These are phyloP conservation scores for Aleiodes alternator DNA, from an alignment of 2,888 invertebrate species.

Conservation along the genomic window DNA sequence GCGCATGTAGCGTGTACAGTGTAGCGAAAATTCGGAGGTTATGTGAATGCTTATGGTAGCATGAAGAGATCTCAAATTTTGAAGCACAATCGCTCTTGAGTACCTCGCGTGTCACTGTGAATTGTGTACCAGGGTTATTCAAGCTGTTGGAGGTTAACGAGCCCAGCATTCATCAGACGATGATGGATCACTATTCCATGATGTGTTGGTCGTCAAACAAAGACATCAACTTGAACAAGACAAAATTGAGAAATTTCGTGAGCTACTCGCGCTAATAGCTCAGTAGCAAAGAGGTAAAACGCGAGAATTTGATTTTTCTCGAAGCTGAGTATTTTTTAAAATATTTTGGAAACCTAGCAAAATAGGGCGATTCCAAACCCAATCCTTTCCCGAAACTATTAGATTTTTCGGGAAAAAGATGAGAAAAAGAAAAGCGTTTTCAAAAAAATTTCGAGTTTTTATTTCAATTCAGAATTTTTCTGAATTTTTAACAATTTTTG, in stretches of 20 bases:
- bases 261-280: background rate
- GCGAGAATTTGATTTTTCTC: too few relatives aligned
- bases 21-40: conserved; percentile 6
- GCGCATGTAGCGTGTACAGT: conserved; percentile 33
- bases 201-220: conserved; percentile 24
- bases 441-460: too few relatives aligned
- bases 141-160: conserved; percentile 19
- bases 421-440: too few relatives aligned
- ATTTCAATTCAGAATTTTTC: too few relatives aligned
- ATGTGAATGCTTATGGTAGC: conserved; percentile 17
- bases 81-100: conserved; percentile 20
- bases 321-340: too few relatives aligned
- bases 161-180: conserved; percentile 12
- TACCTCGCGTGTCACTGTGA: conserved; percentile 38
- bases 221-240: conserved; percentile 19
- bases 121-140: conserved; percentile 35
- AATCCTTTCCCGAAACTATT: too few relatives aligned
- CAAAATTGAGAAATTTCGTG: conserved; percentile 9
- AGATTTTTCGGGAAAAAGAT: too few relatives aligned
- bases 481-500: too few relatives aligned
- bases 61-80: conserved; percentile 37
- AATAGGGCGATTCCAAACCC: too few relatives aligned
- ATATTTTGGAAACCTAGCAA: too few relatives aligned
- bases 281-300: background rate
- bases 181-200: conserved; percentile 17